Evolutionary conservation across 2,797 vertebrate species (phyloP).

Genomic region (Alcedo quadribrachys): DNA sequence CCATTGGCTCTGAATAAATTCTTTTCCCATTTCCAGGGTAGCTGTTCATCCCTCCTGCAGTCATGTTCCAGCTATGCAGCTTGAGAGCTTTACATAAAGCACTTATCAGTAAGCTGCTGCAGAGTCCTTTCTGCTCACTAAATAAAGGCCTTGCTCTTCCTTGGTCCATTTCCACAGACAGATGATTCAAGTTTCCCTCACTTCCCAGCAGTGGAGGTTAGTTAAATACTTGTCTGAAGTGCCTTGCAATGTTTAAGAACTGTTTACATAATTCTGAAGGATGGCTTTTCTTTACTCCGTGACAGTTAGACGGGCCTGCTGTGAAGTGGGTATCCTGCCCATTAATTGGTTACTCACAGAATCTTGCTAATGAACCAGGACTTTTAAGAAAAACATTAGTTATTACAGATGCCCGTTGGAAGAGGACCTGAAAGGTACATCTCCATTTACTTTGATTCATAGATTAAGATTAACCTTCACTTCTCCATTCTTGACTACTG

Average conservation of each 20-base stretch:
- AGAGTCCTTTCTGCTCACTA: not conserved
- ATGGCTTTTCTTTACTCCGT: not conserved
- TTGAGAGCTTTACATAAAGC: not conserved
- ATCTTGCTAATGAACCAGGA: not conserved
- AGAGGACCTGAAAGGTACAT: not conserved
- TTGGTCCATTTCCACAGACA: not conserved
- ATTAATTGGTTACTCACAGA: not conserved
- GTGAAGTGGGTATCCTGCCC: not conserved
- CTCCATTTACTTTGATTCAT: not conserved
- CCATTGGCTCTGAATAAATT: slow-evolving; percentile 18
- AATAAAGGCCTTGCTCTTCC: not conserved
- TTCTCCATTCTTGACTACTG: not conserved
- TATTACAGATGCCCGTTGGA: not conserved
- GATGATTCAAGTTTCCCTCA: slow-evolving; percentile 7
- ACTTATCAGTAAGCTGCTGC: not conserved
- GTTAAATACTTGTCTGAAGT: not conserved
- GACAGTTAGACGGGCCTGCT: not conserved
- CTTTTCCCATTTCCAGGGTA: slow-evolving; percentile 6
- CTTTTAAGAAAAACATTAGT: not conserved
- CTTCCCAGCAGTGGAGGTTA: not conserved
- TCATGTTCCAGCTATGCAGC: not conserved
- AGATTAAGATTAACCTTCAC: not conserved
- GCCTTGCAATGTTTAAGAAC: not conserved
- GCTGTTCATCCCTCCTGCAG: not conserved
- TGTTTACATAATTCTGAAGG: not conserved